phyloP scores from a whole-genome alignment of 1,140 invertebrate genomes.

The Globodera rostochiensis region DNA sequence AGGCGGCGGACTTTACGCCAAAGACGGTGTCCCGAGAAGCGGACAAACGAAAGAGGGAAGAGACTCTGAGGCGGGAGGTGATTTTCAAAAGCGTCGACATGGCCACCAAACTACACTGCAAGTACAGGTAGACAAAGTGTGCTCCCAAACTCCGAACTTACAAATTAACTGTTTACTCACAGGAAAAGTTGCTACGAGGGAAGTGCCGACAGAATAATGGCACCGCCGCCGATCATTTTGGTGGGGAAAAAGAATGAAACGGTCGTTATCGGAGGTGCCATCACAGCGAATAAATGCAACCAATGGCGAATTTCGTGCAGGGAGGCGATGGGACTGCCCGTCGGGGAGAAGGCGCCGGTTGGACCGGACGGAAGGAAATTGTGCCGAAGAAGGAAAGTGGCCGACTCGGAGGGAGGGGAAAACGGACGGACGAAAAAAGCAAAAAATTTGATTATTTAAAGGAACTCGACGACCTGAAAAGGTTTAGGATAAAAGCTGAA shows the following conservation, averaged over 20 bases:
- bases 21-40: neutral
- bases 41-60: conserved; percentile 2
- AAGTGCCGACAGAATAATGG: neutral
- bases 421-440: neutral
- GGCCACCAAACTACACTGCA: conserved; percentile 14
- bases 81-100: neutral
- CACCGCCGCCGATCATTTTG: conserved; percentile 2
- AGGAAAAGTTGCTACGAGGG: conserved; percentile 9
- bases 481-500: neutral
- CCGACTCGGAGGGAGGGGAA: neutral
- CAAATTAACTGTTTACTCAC: too few species aligned
- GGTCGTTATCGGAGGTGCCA: neutral
- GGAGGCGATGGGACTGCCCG: conserved; percentile 13
- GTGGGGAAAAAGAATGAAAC: conserved; percentile 1
- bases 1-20: neutral
- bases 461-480: neutral
- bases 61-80: neutral
- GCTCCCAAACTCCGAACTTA: neutral
- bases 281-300: conserved; percentile 5
- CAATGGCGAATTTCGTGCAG: conserved; percentile 23
- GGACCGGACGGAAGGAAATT: conserved; percentile 19
- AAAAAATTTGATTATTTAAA: neutral
- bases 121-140: conserved; percentile 4
- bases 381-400: conserved; percentile 17
- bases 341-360: conserved; percentile 18